Evolutionary conservation across 2,888 invertebrate species (phyloP).

Genomic region (Apodemia hepburni): DNA sequence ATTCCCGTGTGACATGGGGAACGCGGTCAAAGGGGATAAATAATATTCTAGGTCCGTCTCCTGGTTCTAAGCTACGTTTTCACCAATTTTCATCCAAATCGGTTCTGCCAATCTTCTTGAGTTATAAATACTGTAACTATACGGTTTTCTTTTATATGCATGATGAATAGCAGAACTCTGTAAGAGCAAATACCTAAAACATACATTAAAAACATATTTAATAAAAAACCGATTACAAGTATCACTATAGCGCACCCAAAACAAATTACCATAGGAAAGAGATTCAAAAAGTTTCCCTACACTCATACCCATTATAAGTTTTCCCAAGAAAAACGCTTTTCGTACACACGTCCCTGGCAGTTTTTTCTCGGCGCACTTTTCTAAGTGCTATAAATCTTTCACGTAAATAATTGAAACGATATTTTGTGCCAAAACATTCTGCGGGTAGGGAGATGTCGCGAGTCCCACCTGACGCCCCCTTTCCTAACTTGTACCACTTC

Average conservation of each 20-base stretch:
- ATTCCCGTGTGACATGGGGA: too few species aligned
- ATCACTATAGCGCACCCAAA: constrained; percentile 54
- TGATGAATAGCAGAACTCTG: not conserved
- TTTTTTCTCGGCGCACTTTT: constrained; percentile 78
- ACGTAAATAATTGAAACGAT: constrained; percentile 82
- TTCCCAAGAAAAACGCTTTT: constrained; percentile 78
- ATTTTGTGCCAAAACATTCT: constrained; percentile 81
- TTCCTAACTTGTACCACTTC: constrained; percentile 75
- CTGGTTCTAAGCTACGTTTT: too few species aligned
- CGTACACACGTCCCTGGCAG: constrained; percentile 76
- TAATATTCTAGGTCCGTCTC: too few species aligned
- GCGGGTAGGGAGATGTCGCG: constrained; percentile 68
- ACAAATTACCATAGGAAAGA: constrained; percentile 80
- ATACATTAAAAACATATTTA: constrained; percentile 3
- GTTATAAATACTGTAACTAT: too few species aligned
- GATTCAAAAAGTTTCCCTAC: constrained; percentile 74
- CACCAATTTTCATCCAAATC: too few species aligned
- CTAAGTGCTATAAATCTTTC: constrained; percentile 79
- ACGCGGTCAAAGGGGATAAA: too few species aligned
- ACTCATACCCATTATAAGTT: constrained; percentile 79
- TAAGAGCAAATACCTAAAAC: not conserved
- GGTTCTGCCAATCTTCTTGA: too few species aligned
- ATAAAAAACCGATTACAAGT: constrained; percentile 11
- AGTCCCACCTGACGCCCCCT: constrained; percentile 68
- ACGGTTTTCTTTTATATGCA: too few species aligned